Percentiles rank a stretch among this genome's conserved stretches.
phyloP scores from a whole-genome alignment of 2,113 vertebrate genomes.

The Geothlypis trichas region DNA sequence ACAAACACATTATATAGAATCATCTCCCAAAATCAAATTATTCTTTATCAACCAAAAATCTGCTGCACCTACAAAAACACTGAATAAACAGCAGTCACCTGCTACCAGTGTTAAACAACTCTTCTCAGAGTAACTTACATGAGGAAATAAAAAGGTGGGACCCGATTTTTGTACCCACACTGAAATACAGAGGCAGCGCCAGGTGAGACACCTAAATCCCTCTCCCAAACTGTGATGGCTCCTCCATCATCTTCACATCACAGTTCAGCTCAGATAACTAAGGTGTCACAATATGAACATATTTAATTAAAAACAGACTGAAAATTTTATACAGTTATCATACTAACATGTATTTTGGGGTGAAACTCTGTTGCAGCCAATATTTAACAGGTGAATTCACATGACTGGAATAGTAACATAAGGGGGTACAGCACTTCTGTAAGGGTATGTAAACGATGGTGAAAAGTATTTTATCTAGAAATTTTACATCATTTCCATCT shows the following conservation, averaged over 20 bases:
- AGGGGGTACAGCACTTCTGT: background rate
- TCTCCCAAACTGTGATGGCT: rapidly evolving
- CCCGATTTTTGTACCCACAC: background rate
- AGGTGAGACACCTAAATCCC: background rate
- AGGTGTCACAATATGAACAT: background rate
- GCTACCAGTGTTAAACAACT: background rate
- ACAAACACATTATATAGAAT: rapidly evolving
- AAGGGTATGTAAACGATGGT: background rate
- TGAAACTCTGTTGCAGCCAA: background rate
- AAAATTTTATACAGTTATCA: background rate
- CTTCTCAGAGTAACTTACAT: background rate
- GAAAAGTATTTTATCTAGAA: background rate
- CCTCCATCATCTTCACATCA: background rate
- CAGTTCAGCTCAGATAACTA: background rate
- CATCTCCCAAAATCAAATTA: background rate
- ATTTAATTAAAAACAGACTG: background rate
- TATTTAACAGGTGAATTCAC: background rate
- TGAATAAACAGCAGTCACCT: background rate
- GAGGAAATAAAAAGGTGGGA: background rate
- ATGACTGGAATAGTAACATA: background rate
- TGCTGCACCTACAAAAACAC: background rate
- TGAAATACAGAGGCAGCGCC: background rate
- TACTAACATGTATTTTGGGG: background rate
- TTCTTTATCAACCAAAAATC: background rate
- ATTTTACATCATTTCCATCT: background rate